phyloP scores from a whole-genome alignment of 2,888 invertebrate genomes.

The Thymelicus sylvestris region DNA sequence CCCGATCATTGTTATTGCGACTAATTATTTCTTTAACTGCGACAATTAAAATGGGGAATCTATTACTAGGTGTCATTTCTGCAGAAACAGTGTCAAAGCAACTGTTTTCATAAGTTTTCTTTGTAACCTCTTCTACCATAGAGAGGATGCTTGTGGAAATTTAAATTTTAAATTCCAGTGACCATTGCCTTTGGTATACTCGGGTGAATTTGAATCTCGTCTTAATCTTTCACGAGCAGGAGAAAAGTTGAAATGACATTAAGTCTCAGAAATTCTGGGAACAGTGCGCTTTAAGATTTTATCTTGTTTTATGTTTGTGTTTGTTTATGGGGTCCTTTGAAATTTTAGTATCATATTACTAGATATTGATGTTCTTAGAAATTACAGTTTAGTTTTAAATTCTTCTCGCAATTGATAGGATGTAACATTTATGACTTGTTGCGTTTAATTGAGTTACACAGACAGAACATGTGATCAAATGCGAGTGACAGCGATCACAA shows the following conservation, averaged over 20 bases:
- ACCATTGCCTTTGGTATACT: conserved; percentile 27
- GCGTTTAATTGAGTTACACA: conserved; percentile 29
- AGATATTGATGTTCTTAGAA: conserved; percentile 17
- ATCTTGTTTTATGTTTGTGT: conserved; percentile 33
- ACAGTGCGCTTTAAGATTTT: conserved; percentile 29
- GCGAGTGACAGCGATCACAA: conserved; percentile 59
- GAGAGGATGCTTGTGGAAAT: conserved; percentile 17
- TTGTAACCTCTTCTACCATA: conserved; percentile 7
- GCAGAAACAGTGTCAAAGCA: conserved; percentile 15
- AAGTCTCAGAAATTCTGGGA: conserved; percentile 28
- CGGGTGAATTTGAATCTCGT: conserved; percentile 30
- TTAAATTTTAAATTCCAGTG: conserved; percentile 35
- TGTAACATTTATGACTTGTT: conserved; percentile 22
- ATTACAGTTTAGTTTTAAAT: background rate
- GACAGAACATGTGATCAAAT: conserved; percentile 46
- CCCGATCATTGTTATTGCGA: background rate
- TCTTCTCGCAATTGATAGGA: background rate
- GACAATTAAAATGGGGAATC: too few relatives aligned
- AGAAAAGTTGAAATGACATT: conserved; percentile 34
- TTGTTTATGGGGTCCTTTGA: conserved; percentile 20
- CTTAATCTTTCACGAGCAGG: conserved; percentile 31
- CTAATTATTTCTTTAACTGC: too few relatives aligned
- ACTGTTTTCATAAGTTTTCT: conserved; percentile 26
- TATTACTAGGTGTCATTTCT: background rate
- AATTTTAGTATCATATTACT: conserved; percentile 14